Evolutionary conservation across 2,888 invertebrate species (phyloP).

Genomic region (Netelia virgata): DNA sequence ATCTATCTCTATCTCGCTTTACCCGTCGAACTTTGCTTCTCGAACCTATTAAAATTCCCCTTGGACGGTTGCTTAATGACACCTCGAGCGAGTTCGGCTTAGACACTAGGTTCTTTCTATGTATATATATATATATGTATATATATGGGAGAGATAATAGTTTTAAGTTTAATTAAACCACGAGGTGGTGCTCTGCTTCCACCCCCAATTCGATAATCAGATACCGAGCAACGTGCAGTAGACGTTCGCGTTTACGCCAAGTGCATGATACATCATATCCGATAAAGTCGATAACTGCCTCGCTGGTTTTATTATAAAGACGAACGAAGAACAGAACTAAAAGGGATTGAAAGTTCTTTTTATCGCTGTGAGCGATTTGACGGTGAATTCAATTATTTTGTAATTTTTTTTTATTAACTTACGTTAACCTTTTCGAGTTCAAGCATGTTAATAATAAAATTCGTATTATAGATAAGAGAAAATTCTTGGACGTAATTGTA

Average conservation of each 20-base stretch:
- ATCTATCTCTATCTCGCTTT: conserved; percentile 12
- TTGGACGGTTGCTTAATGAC: conserved; percentile 74
- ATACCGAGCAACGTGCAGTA: conserved; percentile 47
- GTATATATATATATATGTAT: conserved; percentile 6
- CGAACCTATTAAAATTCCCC: conserved; percentile 71
- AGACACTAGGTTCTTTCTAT: conserved; percentile 32
- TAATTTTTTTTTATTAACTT: too few relatives aligned
- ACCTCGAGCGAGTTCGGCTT: conserved; percentile 73
- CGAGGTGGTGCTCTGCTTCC: conserved; percentile 34
- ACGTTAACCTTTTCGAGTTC: too few relatives aligned
- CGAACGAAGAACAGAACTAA: too few relatives aligned
- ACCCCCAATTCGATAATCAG: conserved; percentile 60
- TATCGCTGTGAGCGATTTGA: too few relatives aligned
- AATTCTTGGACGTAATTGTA: too few relatives aligned
- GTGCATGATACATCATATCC: conserved; percentile 23
- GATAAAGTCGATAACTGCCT: conserved; percentile 12
- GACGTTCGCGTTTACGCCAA: conserved; percentile 46
- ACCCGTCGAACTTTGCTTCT: conserved; percentile 69
- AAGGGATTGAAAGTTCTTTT: too few relatives aligned
- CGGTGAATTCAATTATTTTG: too few relatives aligned
- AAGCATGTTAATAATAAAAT: too few relatives aligned
- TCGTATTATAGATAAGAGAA: too few relatives aligned
- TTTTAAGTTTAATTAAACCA: conserved; percentile 79
- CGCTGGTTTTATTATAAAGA: not conserved
- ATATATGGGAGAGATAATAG: conserved; percentile 71